Base-by-base conservation (phyloP, 2,888 invertebrate genomes). In the Osedax frankpressi region DNA sequence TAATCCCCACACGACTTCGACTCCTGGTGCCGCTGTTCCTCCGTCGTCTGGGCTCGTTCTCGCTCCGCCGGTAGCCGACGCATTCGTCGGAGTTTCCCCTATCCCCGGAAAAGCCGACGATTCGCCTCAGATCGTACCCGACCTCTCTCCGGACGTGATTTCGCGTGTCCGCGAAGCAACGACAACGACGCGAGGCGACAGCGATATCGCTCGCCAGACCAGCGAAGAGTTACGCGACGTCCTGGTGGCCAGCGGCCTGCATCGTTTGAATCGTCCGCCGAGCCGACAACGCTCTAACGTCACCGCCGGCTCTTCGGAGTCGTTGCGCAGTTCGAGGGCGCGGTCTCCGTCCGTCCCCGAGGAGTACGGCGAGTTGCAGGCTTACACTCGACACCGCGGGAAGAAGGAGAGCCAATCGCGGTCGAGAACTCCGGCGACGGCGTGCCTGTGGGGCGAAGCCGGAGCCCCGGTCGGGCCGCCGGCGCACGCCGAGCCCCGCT, bases 341-440 rank as follows among this genome's bases (percentile, higher is more conserved):
- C 29, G 29, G 25, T n/a, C 65, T 24, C 0, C 65, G 65, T 27
- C 24, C 19, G 24, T 65, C 11, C 29, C 19, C 29, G 11, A 69
- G 29, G 69, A 69, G 29, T 69, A 69, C n/a, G 69, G 25, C 2
- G 69, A 69, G 29, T 28, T 69, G 69, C 25, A 28, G 2, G 26
- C 28, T n/a, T 69, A 69, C 29, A 28, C 27, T 25, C 28, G 24
- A 30, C 11, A 11, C 0, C 29, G 69, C 14, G 29, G 69, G 11
- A 29, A 28, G 24, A 28, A 69, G 69, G 69, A 69, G 28, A 29
- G 28, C 1, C 65, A 28, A 27, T 29, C 29, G 28, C 69, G 69
- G 2, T 69, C 28, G 6, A 69, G 27, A 28, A 69, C 69, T 11
- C 69, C 69, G 6, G 29, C 28, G 19, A 28, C 69, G 11, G 69